Conservation (phyloP, 2,797 vertebrate species). For the Hafferia zeledoni region DNA sequence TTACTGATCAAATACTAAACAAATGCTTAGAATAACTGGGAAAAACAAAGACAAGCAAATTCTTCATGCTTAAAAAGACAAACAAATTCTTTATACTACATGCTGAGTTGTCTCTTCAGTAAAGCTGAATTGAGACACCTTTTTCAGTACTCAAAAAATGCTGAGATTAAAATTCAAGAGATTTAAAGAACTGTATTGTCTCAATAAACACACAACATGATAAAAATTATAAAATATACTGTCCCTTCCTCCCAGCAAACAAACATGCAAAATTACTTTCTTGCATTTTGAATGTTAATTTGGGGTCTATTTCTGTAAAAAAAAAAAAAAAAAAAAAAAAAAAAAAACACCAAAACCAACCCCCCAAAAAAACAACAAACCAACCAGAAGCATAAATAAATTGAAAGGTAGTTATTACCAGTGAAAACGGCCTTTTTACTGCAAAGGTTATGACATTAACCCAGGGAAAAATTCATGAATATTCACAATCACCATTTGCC, state of each 20-base stretch:
- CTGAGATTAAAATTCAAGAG: not conserved
- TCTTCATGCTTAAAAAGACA: not conserved
- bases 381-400: constrained; percentile 23
- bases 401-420: constrained; percentile 49
- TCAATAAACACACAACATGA: not conserved
- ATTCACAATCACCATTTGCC: constrained; percentile 70
- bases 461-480: constrained; percentile 70
- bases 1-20: constrained; percentile 27
- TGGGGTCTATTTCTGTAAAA: constrained; percentile 2
- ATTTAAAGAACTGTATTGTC: not conserved
- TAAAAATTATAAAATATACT: not conserved
- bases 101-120: not conserved
- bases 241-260: not conserved
- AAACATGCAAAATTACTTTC: constrained; percentile 9
- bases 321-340: no score
- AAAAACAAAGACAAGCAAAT: not conserved
- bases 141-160: not conserved
- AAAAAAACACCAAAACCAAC: no score
- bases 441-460: constrained; percentile 66
- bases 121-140: not conserved
- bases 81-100: not conserved
- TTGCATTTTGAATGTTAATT: constrained; percentile 32
- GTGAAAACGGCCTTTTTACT: constrained; percentile 48
- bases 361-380: not conserved
- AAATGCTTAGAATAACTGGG: not conserved